Base-by-base conservation (phyloP, 2,113 vertebrate species). In the Peromyscus maniculatus region DNA sequence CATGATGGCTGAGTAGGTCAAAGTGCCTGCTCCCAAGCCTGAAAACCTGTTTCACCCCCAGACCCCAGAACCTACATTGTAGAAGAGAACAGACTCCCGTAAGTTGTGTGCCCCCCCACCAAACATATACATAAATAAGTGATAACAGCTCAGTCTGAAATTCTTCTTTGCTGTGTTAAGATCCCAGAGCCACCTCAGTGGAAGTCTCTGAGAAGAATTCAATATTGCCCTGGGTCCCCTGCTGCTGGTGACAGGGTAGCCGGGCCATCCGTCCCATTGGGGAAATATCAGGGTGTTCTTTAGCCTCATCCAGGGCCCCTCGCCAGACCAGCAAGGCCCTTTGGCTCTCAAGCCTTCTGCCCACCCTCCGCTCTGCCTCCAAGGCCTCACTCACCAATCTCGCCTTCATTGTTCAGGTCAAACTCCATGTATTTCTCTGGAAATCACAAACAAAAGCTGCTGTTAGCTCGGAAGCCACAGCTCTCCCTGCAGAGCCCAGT, bases 361-460 rank as follows among this genome's bases (percentile, higher is more conserved):
- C 36, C 87, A 91, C 66, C 12, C 36, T 91, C 52, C 31, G 36
- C 80, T 12, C 24, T 72, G 24, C 26, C 52, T 24, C 62, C 39
- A 16, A 15, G 22, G 31, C 9, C 67, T n/a, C 97, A 99, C 99
- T 99, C 98, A 99, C 99, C 99, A 11, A 99, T 99, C 90, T 99
- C 99, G 55, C 99, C 99, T 97, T 99, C 99, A 90, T 99, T 99
- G 71, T 99, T 99, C 93, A 99, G 98, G 98, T 99, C 99, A 98
- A 99, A 99, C 96, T 99, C 99, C 97, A 99, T 99, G 97, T 99
- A 99, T 98, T 99, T 99, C 98, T 99, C 99, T 99, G 98, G 88
- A 99, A 99, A 97, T n/a, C 91, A 99, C 69, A 97, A 98, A 86
- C 74, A 97, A 95, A 88, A 39, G 1, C 39, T 1, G 15, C n/a